Base-by-base conservation (phyloP, 2,113 vertebrate genomes). In the Melanotaenia duboulayi region DNA sequence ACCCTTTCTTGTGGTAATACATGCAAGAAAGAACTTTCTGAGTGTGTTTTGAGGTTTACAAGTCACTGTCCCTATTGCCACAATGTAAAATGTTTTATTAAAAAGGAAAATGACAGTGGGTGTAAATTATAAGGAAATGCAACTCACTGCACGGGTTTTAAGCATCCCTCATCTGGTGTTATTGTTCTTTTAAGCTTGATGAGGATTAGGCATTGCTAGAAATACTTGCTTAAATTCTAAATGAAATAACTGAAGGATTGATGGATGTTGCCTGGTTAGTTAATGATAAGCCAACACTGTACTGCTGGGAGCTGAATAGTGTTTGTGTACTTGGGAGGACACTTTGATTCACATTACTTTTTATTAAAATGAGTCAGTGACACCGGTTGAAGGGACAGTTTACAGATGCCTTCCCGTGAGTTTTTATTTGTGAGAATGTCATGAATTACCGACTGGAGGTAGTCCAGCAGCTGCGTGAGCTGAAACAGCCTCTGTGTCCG, bases 391-490 rank as follows among this genome's bases (percentile, higher is more conserved):
- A 65, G 39, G 52, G 7, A 28, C 2, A 24, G 64, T 49, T 60
- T 35, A 51, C 50, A 67, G 63, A 67, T 44, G 56, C 12, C 20
- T 35, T 42, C 19, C 19, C 22, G 22, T 4, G 58, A 46, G 59
- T 61, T 63, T 71, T 60, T 8, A 20, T 42, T 46, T 54, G 66
- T 69, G 71, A 48, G 42, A 39, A 39, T 37, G 63, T 52, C 40
- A 63, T 63, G 59, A 69, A 88, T 96, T 95, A 99, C 97, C 85
- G 95, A 94, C 76, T 99, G 97, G 87, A 99, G 96, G 6, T 96
- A 97, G 85, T 98, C 97, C 92, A 98, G 94, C 88, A 99, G 95
- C 87, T 97, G 96, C 48, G 97, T 98, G 92, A 99, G 97, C 90
- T 98, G 97, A 84, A 97, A 97, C 92, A 98, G 96, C 11, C 97